Conservation (phyloP, 2,888 invertebrate genomes). For the Lingula anatina region DNA sequence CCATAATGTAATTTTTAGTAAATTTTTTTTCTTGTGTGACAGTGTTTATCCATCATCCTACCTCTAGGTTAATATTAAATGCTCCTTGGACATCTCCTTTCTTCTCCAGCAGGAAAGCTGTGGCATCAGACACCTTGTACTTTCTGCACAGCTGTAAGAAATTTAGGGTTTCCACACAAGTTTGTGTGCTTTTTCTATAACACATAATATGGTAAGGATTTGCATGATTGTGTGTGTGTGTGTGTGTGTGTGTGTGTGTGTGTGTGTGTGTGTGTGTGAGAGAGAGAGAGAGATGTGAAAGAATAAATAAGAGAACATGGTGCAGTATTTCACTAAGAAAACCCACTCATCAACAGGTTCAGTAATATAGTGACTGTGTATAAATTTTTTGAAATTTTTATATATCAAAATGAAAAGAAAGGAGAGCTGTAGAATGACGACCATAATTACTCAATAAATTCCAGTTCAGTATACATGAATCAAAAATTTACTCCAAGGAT, state of each 20-base stretch:
- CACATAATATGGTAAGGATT: background rate
- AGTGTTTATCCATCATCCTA: no score
- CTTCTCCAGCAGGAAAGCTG: constrained; percentile 70
- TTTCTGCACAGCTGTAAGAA: constrained; percentile 60
- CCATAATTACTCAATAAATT: background rate
- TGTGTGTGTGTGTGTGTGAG: no score
- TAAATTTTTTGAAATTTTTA: background rate
- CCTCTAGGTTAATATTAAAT: constrained; percentile 61
- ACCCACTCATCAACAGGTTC: background rate
- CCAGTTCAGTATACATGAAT: background rate
- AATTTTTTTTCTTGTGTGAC: no score
- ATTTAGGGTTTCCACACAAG: no score
- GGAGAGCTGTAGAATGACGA: background rate
- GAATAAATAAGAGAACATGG: background rate
- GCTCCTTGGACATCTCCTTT: constrained; percentile 70
- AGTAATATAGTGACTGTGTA: background rate
- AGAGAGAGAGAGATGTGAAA: no score
- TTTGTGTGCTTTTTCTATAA: background rate
- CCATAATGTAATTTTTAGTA: no score
- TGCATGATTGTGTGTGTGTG: no score
- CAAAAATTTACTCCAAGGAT: no score
- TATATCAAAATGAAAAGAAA: background rate
- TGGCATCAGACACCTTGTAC: constrained; percentile 62
- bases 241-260: no score
- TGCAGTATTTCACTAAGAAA: background rate